Conservation (phyloP, 2,888 invertebrate genomes). For the Campaea margaritaria region DNA sequence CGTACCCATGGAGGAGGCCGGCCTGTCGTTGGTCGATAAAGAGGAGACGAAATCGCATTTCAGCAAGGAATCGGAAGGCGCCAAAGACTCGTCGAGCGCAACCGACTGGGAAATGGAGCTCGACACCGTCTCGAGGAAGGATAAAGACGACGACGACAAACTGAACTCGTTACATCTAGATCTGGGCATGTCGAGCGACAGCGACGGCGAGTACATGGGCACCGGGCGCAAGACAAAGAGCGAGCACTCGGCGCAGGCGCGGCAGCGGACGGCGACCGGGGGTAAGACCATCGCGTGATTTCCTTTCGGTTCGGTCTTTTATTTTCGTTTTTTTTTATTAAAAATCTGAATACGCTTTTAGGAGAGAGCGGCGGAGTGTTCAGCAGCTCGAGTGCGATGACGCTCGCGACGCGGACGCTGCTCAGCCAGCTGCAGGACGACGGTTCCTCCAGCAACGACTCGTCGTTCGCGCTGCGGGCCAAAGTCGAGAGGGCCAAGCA, state of each 20-base stretch:
- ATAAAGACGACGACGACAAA: constrained; percentile 76
- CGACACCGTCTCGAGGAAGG: constrained; percentile 77
- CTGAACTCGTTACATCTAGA: constrained; percentile 78
- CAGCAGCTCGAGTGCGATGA: constrained; percentile 70
- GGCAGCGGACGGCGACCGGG: constrained; percentile 66
- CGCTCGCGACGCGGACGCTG: constrained; percentile 72
- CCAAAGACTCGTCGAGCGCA: constrained; percentile 73
- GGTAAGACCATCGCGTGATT: constrained; percentile 60
- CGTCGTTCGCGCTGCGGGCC: constrained; percentile 75
- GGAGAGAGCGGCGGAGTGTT: constrained; percentile 75
- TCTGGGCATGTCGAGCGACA: constrained; percentile 82
- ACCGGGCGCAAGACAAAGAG: constrained; percentile 64
- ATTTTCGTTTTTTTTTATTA: constrained; percentile 50
- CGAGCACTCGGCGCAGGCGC: constrained; percentile 64
- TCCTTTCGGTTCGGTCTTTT: constrained; percentile 46
- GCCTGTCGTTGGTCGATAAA: constrained; percentile 55
- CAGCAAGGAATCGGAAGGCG: constrained; percentile 64
- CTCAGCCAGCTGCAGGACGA: constrained; percentile 84
- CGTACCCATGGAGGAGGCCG: constrained; percentile 61
- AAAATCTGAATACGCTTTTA: constrained; percentile 63
- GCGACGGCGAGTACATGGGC: constrained; percentile 75
- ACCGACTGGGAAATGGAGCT: constrained; percentile 87
- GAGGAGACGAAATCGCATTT: constrained; percentile 61
- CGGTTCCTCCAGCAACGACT: constrained; percentile 82
- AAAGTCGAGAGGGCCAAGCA: constrained; percentile 62